phyloP scores from a whole-genome alignment of 2,888 invertebrate genomes.

The Epistrophella euchroma region DNA sequence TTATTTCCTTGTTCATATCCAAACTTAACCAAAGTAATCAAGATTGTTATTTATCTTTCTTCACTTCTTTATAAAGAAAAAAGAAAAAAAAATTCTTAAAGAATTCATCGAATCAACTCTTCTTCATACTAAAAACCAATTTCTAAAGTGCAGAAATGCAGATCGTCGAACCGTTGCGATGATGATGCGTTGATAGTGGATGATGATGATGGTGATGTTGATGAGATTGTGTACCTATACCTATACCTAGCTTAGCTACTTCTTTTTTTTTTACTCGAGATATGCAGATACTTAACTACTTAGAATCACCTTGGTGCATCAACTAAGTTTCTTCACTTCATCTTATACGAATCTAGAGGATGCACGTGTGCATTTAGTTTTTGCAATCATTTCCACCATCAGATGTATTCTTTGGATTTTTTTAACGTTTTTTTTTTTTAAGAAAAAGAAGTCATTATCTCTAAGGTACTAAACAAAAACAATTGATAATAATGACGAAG shows the following conservation, averaged over 20 bases:
- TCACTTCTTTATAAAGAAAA: conserved; percentile 11
- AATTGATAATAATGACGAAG: conserved; percentile 29
- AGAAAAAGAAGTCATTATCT: conserved; percentile 39
- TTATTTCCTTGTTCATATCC: conserved; percentile 54
- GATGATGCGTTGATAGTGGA: conserved; percentile 24
- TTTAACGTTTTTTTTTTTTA: not conserved
- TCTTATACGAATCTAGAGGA: not conserved
- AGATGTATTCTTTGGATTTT: conserved; percentile 15
- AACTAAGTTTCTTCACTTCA: conserved; percentile 10
- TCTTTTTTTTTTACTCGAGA: not conserved
- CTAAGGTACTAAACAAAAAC: conserved; percentile 9
- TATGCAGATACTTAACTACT: not conserved
- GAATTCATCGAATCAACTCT: conserved; percentile 14
- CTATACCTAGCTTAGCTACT: not conserved
- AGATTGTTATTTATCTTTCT: conserved; percentile 56
- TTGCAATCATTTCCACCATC: conserved; percentile 46
- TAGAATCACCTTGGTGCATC: conserved; percentile 44
- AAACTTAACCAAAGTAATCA: conserved; percentile 54
- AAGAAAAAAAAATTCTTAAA: not conserved
- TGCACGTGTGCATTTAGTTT: conserved; percentile 56
- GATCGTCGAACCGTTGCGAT: conserved; percentile 60
- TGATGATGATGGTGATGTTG: not conserved
- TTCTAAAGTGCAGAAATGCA: conserved; percentile 56
- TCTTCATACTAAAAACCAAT: conserved; percentile 49
- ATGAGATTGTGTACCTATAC: conserved; percentile 18